Base-by-base conservation (phyloP, 2,113 vertebrate genomes). In the Diadophis punctatus region DNA sequence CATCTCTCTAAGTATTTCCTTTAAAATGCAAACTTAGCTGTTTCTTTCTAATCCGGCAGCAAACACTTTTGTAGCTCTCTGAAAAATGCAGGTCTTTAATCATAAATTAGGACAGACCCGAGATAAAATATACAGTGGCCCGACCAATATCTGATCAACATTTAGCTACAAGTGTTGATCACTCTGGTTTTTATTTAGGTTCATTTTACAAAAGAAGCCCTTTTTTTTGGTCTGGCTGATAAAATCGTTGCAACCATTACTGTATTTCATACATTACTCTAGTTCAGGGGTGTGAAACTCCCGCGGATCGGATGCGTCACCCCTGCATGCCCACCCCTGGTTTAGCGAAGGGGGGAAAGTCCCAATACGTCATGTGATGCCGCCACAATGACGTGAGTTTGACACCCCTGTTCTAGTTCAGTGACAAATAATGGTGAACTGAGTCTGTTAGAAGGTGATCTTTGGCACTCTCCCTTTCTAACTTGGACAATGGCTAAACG, bases 51-150 rank as follows among this genome's bases (percentile, higher is more conserved):
- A 25, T 20, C 43, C 2, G 10, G 39, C 56, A 91, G n/a, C n/a
- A n/a, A n/a, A n/a, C 30, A 91, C 4, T 58, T 86, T 58, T n/a
- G 25, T 48, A 58, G 12, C 39, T 58, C 39, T 56, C 46, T 23
- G 88, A 91, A 92, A 68, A 93, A 92, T 94, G 48, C 43, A 93
- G 94, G 89, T 87, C 92, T 92, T 94, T 95, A 93, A 34, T 63
- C 43, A 48, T 63, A 48, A 90, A 86, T 58, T 91, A 86, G 8
- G 53, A 86, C 3, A 56, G 52, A 1, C 22, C 23, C 27, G 0
- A 27, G 23, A 55, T n/a, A n/a, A 68, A 68, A n/a, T n/a, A 16
- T n/a, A 68, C 63, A n/a, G 43, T 94, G 91, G 93, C 63, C 27
- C 90, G 10, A 84, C 94, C 92, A 84, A 93, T 90, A 87, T 60